Base-by-base conservation (phyloP, 2,888 invertebrate species). In the Drosophila borealis region DNA sequence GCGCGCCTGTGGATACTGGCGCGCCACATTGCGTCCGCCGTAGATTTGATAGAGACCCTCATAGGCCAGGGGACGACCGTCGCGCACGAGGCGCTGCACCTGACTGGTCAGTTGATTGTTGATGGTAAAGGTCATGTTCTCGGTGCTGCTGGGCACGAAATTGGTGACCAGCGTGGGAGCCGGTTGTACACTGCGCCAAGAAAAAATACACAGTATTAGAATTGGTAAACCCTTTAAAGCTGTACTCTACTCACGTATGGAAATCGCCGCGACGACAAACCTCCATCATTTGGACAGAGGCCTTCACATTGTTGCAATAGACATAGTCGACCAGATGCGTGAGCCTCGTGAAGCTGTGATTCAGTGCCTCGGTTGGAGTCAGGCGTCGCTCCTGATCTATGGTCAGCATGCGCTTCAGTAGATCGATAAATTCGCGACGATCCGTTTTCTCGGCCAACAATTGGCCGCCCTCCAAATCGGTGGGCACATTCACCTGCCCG, bases 241-340 rank as follows among this genome's bases (percentile, higher is more conserved):
- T 36, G 13, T 4, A 9, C 13, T 41, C 1, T 39, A 86, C 91
- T 88, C 75, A 92, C 92, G 92, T 92, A 77, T 93, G 93, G 79
- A 92, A 93, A 74, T 93, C 93, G 60, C 92, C 93, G 65, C 95
- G 93, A 9, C 94, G 93, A 86, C 95, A 95, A 39, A 95, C 94
- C 93, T 99, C 98, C 98, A 99, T 99, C 96, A 98, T 98, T 92
- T 98, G 98, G 17, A 98, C 98, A 89, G 98, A 98, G 21, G 98
- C 97, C 93, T 99, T 98, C 25, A 98, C 98, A 93, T 98, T 98
- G 93, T 97, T 97, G 92, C 98, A 98, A 91, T 98, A 98, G 13
- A 98, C 98, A 93, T 98, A 99, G 93, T 99, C 98, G 5, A 98
- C 96, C 60, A 99, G 94, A 92, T 99, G 98, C 1, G 97, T 96